A percentile compares a stretch with the other conserved stretches of the same genome.
These are phyloP conservation scores for Caerostris darwini DNA, from an alignment of 1,140 invertebrate species.

Conservation along the genomic window DNA sequence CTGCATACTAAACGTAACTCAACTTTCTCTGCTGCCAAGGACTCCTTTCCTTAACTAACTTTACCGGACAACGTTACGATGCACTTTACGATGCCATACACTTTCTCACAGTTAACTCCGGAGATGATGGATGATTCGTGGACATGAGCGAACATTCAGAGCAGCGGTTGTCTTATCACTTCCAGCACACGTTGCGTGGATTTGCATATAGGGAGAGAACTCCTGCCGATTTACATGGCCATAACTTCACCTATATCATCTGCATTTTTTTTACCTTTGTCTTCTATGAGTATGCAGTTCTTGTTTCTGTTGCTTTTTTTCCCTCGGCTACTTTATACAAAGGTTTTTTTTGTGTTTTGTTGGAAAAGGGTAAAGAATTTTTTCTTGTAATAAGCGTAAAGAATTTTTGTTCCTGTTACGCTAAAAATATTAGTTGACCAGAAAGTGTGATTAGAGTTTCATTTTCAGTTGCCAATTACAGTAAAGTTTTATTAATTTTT, in stretches of 20 bases:
- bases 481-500: too few relatives aligned
- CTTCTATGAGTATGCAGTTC: too few relatives aligned
- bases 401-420: too few relatives aligned
- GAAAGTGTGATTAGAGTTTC: too few relatives aligned
- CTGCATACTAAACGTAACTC: neutral
- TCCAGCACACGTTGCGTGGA: slow-evolving; percentile 14
- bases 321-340: neutral
- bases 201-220: slow-evolving; percentile 5
- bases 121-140: neutral
- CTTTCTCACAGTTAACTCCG: neutral
- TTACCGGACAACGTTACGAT: neutral
- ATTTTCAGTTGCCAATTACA: too few relatives aligned
- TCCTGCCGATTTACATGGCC: neutral
- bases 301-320: too few relatives aligned
- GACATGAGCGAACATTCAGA: slow-evolving; percentile 27
- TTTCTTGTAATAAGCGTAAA: too few relatives aligned
- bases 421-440: too few relatives aligned
- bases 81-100: too few relatives aligned
- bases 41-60: neutral
- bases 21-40: neutral
- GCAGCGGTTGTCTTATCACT: slow-evolving; percentile 16
- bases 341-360: neutral
- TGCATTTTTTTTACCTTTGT: too few relatives aligned
- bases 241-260: neutral
- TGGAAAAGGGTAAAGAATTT: neutral